These are phyloP conservation scores for Centropristis striata DNA, from an alignment of 2,113 vertebrate genomes.

Conservation along the genomic window DNA sequence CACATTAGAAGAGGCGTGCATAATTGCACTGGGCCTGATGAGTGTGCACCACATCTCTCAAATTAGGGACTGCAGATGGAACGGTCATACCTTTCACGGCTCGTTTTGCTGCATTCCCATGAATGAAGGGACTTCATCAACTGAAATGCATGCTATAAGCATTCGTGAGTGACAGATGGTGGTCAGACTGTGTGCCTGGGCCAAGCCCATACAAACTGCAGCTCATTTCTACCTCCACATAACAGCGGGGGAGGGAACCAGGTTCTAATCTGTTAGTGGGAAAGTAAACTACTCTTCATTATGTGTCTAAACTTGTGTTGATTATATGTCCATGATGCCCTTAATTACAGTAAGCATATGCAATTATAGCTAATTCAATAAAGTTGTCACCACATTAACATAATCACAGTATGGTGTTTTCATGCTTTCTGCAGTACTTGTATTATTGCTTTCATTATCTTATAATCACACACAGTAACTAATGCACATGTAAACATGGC, in stretches of 20 bases:
- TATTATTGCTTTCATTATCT: slow-evolving; percentile 3
- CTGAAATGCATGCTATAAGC: slow-evolving; percentile 12
- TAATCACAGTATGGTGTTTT: slow-evolving; percentile 33
- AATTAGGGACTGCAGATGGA: slow-evolving; percentile 67
- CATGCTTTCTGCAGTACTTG: not conserved
- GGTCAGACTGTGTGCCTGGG: slow-evolving; percentile 10
- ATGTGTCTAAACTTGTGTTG: slow-evolving; percentile 4
- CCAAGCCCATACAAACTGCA: not conserved
- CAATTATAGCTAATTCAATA: slow-evolving; percentile 29
- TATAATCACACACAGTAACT: slow-evolving; percentile 8
- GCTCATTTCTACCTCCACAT: slow-evolving; percentile 10
- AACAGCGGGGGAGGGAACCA: not conserved
- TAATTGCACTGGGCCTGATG: slow-evolving; percentile 63
- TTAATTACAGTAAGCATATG: slow-evolving; percentile 20
- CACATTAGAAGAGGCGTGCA: slow-evolving; percentile 56
- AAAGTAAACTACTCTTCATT: too few relatives aligned
- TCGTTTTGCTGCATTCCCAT: slow-evolving; percentile 41
- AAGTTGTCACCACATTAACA: slow-evolving; percentile 27
- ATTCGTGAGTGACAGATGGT: slow-evolving; percentile 47
- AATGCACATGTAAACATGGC: not conserved
- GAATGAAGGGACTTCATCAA: slow-evolving; percentile 17
- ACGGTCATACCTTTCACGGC: slow-evolving; percentile 63
- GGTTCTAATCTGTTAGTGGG: not conserved
- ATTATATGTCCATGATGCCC: slow-evolving; percentile 7
- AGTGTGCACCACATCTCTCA: slow-evolving; percentile 59